A percentile compares a stretch with the other conserved stretches of the same genome.
phyloP scores from a whole-genome alignment of 2,113 vertebrate species.

The Chitala chitala region DNA sequence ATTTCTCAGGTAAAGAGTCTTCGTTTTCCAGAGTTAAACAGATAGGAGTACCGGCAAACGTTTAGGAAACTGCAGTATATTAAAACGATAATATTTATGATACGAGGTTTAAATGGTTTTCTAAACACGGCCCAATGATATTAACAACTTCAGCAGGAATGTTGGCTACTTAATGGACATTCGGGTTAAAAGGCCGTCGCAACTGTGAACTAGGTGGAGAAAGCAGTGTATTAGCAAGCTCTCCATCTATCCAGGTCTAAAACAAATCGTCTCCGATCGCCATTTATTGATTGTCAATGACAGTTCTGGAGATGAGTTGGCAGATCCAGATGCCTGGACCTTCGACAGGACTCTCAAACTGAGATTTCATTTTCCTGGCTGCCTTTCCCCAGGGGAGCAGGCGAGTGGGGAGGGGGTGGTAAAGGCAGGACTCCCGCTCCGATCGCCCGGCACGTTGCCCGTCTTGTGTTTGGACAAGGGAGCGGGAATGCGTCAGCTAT shows the following conservation, averaged over 20 bases:
- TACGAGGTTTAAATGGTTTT: not conserved
- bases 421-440: not conserved
- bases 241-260: not conserved
- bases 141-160: not conserved
- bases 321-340: not conserved
- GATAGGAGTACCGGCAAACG: too few relatives aligned
- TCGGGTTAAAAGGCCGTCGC: too few relatives aligned
- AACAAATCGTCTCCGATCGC: not conserved
- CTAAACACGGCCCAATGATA: not conserved
- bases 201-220: not conserved
- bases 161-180: not conserved
- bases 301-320: not conserved
- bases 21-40: too few relatives aligned
- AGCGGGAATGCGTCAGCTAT: conserved; percentile 13
- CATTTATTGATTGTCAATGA: not conserved
- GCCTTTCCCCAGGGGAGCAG: too few relatives aligned
- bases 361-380: not conserved
- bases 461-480: conserved; percentile 24
- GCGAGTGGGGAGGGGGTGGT: not conserved
- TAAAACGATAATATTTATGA: too few relatives aligned
- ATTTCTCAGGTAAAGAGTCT: too few relatives aligned
- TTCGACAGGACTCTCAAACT: not conserved
- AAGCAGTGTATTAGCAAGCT: not conserved
- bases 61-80: too few relatives aligned
- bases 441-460: not conserved